Evolutionary conservation across 1,140 invertebrate genomes (phyloP).

Genomic region (Lepidurus packardi): DNA sequence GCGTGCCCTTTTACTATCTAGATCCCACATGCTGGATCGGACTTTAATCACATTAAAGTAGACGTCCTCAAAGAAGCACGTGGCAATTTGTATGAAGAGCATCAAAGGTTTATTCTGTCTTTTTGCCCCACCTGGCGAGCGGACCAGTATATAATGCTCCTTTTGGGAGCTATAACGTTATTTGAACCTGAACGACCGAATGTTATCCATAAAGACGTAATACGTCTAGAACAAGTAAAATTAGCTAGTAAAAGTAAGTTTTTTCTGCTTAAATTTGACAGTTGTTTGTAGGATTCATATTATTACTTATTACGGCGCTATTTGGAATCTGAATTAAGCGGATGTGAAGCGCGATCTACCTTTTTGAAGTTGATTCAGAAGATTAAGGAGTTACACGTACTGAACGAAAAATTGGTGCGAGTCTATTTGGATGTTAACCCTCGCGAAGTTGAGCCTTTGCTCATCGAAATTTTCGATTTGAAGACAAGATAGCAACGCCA

Average conservation of each 20-base stretch:
- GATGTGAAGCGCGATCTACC: constrained; percentile 73
- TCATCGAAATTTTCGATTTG: constrained; percentile 88
- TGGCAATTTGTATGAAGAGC: constrained; percentile 76
- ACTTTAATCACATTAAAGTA: constrained; percentile 64
- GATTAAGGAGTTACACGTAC: constrained; percentile 72
- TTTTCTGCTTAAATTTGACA: background rate
- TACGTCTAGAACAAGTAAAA: constrained; percentile 71
- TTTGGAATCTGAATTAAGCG: constrained; percentile 71
- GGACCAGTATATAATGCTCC: constrained; percentile 82
- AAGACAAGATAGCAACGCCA: constrained; percentile 47
- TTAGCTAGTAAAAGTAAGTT: background rate
- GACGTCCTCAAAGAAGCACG: constrained; percentile 80
- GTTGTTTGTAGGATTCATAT: constrained; percentile 68
- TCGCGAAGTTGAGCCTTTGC: constrained; percentile 75
- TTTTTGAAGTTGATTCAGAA: constrained; percentile 83
- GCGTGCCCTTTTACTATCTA: constrained; percentile 40
- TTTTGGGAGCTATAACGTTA: constrained; percentile 80
- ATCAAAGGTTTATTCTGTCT: constrained; percentile 70
- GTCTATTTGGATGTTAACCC: constrained; percentile 87
- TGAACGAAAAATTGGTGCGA: constrained; percentile 78
- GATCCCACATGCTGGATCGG: constrained; percentile 67
- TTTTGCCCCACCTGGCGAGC: constrained; percentile 70
- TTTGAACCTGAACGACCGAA: constrained; percentile 75
- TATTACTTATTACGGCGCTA: constrained; percentile 80
- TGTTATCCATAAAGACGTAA: constrained; percentile 74